Percentiles rank a stretch among this genome's conserved stretches.
These are phyloP conservation scores for Bombycilla garrulus DNA, from an alignment of 2,113 vertebrate species.

Conservation along the genomic window DNA sequence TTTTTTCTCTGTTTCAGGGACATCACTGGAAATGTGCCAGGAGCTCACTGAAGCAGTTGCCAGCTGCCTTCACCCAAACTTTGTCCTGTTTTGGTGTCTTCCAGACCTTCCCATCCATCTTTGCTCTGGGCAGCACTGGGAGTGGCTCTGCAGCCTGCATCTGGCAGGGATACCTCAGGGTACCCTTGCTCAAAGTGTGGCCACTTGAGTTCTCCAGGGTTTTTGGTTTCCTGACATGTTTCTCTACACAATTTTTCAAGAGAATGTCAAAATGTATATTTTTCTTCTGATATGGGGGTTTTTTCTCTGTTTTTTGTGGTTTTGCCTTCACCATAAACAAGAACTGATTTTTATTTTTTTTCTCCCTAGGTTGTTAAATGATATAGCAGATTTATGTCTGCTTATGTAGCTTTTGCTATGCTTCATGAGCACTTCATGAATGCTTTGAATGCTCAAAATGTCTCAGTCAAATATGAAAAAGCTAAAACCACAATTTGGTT, in stretches of 20 bases:
- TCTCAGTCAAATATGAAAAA: neutral
- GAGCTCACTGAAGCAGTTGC: neutral
- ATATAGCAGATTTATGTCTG: slow-evolving; percentile 15
- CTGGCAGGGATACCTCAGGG: neutral
- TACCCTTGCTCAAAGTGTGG: neutral
- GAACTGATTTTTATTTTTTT: neutral
- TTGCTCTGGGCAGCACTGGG: accelerated
- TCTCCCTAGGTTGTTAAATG: neutral
- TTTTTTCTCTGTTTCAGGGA: no score
- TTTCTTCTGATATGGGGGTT: neutral
- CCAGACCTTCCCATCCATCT: neutral
- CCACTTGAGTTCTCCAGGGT: neutral
- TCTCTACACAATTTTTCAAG: neutral
- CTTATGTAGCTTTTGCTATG: slow-evolving; percentile 14
- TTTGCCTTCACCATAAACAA: neutral
- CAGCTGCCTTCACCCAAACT: neutral
- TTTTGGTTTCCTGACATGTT: accelerated
- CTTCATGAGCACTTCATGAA: slow-evolving; percentile 1
- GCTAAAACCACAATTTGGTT: neutral
- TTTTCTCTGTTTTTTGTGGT: neutral
- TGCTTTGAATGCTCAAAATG: slow-evolving; percentile 28
- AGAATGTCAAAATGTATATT: accelerated
- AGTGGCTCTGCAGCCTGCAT: neutral
- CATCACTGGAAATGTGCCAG: neutral
- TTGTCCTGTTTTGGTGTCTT: neutral